Percentiles rank a stretch among this genome's conserved stretches.
Evolutionary conservation across 2,113 vertebrate genomes (phyloP).

Genomic region (Piprites chloris): DNA sequence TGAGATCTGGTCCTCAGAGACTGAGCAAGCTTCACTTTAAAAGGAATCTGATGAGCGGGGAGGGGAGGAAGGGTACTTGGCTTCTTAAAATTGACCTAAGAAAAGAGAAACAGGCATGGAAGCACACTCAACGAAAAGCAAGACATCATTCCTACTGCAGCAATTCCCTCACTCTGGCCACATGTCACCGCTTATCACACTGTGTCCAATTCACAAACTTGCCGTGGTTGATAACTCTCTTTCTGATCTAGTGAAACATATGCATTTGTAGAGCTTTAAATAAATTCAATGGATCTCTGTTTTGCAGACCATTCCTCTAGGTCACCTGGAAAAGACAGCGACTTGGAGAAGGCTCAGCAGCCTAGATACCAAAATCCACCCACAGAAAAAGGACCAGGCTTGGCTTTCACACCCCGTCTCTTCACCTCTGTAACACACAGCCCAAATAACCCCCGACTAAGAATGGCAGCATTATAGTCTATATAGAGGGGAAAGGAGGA

Average conservation of each 20-base stretch:
- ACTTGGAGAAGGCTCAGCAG: neutral
- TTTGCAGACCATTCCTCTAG: neutral
- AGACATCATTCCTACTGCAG: neutral
- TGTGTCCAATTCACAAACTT: neutral
- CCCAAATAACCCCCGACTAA: neutral
- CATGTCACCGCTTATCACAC: neutral
- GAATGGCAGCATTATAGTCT: accelerated
- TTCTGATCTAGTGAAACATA: neutral
- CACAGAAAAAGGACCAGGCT: neutral
- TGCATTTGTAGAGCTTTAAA: neutral
- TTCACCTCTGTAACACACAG: neutral
- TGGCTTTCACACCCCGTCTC: neutral
- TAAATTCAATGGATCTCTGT: neutral
- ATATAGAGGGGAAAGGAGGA: accelerated
- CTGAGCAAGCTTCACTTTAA: neutral
- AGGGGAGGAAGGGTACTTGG: neutral
- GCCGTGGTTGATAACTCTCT: neutral
- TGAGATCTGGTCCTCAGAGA: neutral
- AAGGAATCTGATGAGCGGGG: neutral
- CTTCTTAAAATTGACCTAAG: conserved; percentile 5
- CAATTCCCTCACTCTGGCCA: neutral
- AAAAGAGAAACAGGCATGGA: neutral
- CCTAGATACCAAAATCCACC: neutral
- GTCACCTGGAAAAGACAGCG: neutral
- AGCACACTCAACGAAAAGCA: neutral